Percentiles rank a stretch among this genome's conserved stretches.
These are phyloP conservation scores for Picus viridis DNA, from an alignment of 2,797 vertebrate species.

Conservation along the genomic window DNA sequence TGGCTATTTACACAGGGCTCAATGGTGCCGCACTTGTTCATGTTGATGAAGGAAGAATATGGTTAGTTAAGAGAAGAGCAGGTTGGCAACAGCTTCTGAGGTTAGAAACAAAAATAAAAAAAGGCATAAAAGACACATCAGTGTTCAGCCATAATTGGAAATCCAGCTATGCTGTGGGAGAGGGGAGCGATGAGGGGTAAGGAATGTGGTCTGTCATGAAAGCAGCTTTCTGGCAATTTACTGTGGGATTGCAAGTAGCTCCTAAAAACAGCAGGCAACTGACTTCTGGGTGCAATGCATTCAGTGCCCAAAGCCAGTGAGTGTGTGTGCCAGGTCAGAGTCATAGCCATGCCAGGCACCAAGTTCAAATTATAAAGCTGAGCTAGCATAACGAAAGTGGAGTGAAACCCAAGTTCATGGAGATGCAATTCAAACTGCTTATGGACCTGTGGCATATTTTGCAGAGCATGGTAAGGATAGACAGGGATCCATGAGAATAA, in stretches of 20 bases:
- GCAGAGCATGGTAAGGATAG: accelerated
- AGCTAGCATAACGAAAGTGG: not conserved
- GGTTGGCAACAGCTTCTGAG: constrained; percentile 63
- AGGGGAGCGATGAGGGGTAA: constrained; percentile 45
- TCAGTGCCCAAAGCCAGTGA: not conserved
- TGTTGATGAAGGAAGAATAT: constrained; percentile 62
- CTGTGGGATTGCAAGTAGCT: not conserved
- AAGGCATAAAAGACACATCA: constrained; percentile 57
- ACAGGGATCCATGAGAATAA: not conserved
- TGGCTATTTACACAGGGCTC: constrained; percentile 63
- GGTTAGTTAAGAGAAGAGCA: constrained; percentile 66
- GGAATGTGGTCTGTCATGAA: constrained; percentile 57
- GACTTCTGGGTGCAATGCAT: not conserved
- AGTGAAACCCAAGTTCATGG: not conserved
- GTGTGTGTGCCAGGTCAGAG: not conserved
- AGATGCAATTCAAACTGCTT: not conserved
- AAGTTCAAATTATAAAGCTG: not conserved
- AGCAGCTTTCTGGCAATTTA: constrained; percentile 46
- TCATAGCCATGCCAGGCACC: not conserved
- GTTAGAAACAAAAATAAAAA: constrained; percentile 56
- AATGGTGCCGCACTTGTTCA: constrained; percentile 44
- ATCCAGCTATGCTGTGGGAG: constrained; percentile 45
- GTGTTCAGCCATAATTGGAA: constrained; percentile 54
- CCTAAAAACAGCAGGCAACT: constrained; percentile 37
- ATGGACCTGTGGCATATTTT: not conserved